A percentile compares a stretch with the other conserved stretches of the same genome.
Conservation (phyloP, 2,113 vertebrate genomes). For the Zosterops borbonicus region DNA sequence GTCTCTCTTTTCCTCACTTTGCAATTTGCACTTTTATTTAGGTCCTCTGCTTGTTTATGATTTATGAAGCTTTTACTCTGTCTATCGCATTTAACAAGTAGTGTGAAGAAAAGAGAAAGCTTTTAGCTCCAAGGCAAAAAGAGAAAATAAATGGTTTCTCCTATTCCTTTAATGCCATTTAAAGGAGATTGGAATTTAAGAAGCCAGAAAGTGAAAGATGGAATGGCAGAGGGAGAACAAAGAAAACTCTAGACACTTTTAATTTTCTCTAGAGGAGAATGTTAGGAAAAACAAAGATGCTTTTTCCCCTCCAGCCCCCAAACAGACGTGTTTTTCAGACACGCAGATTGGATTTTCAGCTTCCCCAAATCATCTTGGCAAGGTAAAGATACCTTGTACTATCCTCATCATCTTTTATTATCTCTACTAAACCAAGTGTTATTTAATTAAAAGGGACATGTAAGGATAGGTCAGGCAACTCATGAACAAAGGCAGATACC, state of each 20-base stretch:
- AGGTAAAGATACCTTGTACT: constrained; percentile 32
- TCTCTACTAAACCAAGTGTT: constrained; percentile 13
- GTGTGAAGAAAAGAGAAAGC: constrained; percentile 57
- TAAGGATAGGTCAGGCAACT: background rate
- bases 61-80: constrained; percentile 64
- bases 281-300: background rate
- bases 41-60: constrained; percentile 63
- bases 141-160: constrained; percentile 24
- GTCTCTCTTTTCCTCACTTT: background rate
- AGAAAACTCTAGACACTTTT: background rate
- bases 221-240: background rate
- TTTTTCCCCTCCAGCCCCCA: background rate
- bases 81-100: constrained; percentile 48
- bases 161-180: constrained; percentile 56
- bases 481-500: background rate
- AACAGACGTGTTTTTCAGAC: background rate
- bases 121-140: constrained; percentile 54
- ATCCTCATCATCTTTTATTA: constrained; percentile 17
- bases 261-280: constrained; percentile 37
- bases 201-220: constrained; percentile 46
- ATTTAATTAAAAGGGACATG: constrained; percentile 12
- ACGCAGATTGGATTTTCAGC: constrained; percentile 40
- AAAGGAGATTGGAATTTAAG: constrained; percentile 53
- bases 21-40: constrained; percentile 33
- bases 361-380: constrained; percentile 15